Conservation (phyloP, 2,888 invertebrate genomes). For the Pheosia tremula region DNA sequence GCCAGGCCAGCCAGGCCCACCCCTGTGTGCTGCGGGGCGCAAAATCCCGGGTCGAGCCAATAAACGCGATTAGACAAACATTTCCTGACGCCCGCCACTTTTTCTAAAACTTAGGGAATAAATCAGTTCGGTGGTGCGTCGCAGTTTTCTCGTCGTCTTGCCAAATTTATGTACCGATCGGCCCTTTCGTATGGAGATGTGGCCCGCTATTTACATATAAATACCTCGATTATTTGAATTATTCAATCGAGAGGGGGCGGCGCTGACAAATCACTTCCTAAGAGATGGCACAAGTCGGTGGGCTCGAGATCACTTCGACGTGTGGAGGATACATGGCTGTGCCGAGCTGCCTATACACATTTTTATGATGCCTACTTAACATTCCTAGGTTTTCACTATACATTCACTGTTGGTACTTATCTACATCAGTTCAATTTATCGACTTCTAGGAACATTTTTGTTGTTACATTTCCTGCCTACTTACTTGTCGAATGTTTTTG, state of each 20-base stretch:
- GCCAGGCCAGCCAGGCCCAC: conserved; percentile 44
- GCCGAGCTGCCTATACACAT: conserved; percentile 46
- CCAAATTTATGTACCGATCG: conserved; percentile 85
- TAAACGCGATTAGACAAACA: conserved; percentile 84
- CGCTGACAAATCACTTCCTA: conserved; percentile 84
- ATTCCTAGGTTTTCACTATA: conserved; percentile 39
- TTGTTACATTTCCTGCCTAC: conserved; percentile 6
- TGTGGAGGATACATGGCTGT: conserved; percentile 56
- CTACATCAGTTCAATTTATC: conserved; percentile 32
- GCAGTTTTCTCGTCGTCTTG: conserved; percentile 82
- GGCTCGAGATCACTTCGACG: conserved; percentile 72
- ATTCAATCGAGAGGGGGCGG: conserved; percentile 85
- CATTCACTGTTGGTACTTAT: conserved; percentile 31
- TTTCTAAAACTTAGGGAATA: conserved; percentile 81
- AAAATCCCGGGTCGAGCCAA: conserved; percentile 71
- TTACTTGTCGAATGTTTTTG: conserved; percentile 25
- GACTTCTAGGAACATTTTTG: conserved; percentile 22
- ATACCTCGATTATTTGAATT: conserved; percentile 85
- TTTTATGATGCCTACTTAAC: conserved; percentile 51
- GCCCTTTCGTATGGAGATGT: conserved; percentile 85
- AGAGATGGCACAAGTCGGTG: conserved; percentile 79
- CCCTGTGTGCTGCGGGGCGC: conserved; percentile 68
- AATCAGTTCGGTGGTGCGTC: conserved; percentile 83
- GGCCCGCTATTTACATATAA: conserved; percentile 84
- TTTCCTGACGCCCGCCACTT: conserved; percentile 82